These are phyloP conservation scores for Coptodon rendalli DNA, from an alignment of 2,113 vertebrate species.

Conservation along the genomic window DNA sequence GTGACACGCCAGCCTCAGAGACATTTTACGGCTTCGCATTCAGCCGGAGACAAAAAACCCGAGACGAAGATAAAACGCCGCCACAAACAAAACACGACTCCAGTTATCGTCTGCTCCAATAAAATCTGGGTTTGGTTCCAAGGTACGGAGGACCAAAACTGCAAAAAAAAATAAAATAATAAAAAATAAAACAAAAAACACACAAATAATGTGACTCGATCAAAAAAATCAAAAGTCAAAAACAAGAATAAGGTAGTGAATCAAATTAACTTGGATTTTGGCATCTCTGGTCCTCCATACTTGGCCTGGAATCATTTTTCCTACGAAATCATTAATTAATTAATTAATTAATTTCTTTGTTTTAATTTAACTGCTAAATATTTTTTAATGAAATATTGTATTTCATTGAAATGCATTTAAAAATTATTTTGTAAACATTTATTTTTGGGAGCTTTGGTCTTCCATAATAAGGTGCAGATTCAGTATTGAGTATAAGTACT, in stretches of 20 bases:
- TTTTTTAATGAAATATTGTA: neutral
- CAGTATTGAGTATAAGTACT: neutral
- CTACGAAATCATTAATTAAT: neutral
- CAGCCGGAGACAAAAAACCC: neutral
- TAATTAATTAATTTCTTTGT: neutral
- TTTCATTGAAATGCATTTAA: neutral
- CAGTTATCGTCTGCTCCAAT: neutral
- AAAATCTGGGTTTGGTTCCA: neutral
- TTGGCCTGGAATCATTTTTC: rapidly evolving
- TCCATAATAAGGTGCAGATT: neutral
- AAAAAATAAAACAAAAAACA: rapidly evolving
- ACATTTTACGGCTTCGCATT: neutral
- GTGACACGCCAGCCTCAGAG: neutral
- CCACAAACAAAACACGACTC: neutral
- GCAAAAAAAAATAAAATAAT: neutral
- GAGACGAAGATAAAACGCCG: neutral
- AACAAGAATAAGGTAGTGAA: neutral
- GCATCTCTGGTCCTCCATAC: neutral
- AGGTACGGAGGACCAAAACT: rapidly evolving
- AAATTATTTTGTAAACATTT: neutral
- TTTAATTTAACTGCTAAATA: neutral
- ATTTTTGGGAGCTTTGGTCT: neutral
- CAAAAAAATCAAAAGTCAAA: neutral
- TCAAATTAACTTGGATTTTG: neutral
- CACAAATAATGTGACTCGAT: neutral